Evolutionary conservation across 1,140 invertebrate genomes (phyloP).

Genomic region (Diabrotica undecimpunctata): DNA sequence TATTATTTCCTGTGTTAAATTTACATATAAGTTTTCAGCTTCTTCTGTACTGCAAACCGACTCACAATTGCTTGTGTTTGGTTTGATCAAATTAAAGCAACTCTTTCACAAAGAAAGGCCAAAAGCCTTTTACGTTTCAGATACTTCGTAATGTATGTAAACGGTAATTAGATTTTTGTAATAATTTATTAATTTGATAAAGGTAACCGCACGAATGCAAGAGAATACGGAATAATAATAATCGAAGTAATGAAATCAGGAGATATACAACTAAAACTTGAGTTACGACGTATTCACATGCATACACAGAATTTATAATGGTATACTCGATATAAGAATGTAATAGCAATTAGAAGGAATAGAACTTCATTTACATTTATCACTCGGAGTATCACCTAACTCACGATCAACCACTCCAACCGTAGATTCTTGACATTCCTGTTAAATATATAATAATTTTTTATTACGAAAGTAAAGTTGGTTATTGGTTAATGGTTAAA

Average conservation of each 20-base stretch:
- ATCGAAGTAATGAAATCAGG: conserved; percentile 1
- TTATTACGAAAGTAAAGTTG: neutral
- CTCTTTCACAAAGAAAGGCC: no score
- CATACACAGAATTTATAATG: conserved; percentile 5
- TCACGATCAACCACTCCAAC: neutral
- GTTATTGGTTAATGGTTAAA: no score
- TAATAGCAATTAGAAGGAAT: neutral
- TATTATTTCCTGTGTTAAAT: no score
- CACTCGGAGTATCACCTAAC: neutral
- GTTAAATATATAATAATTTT: neutral
- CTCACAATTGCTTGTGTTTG: no score
- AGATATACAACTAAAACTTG: conserved; percentile 9
- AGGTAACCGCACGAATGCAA: neutral
- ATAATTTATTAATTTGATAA: no score
- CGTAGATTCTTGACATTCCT: neutral
- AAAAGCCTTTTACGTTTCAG: no score
- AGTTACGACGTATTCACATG: conserved; percentile 7
- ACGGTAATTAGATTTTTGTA: no score
- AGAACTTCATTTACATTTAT: conserved; percentile 1
- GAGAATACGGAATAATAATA: conserved; percentile 7
- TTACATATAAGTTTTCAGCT: no score
- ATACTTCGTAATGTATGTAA: no score
- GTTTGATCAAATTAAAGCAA: no score
- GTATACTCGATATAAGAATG: neutral
- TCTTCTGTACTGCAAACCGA: no score